A percentile compares a stretch with the other conserved stretches of the same genome.
Evolutionary conservation across 2,888 invertebrate genomes (phyloP).

Genomic region (Carterocephalus palaemon): DNA sequence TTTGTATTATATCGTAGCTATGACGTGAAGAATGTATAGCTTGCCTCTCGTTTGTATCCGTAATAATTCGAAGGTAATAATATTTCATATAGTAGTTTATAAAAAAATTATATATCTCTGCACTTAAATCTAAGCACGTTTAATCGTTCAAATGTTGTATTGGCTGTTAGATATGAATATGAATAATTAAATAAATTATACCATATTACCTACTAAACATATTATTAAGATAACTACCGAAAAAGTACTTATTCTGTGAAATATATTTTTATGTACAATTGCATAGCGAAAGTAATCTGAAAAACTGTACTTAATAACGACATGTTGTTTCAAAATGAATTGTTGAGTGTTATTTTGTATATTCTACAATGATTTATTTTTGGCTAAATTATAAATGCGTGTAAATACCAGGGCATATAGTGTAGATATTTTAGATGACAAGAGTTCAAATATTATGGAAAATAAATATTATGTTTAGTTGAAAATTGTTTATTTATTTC

Average conservation of each 20-base stretch:
- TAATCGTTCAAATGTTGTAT: constrained; percentile 18
- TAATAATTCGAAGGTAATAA: no score
- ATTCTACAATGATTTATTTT: constrained; percentile 68
- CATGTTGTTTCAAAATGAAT: constrained; percentile 58
- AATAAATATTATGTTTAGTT: constrained; percentile 77
- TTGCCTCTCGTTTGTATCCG: no score
- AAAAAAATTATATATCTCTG: constrained; percentile 13
- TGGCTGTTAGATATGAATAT: constrained; percentile 21
- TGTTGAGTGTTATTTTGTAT: constrained; percentile 69
- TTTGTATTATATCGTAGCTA: constrained; percentile 13
- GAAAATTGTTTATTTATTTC: constrained; percentile 44
- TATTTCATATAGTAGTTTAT: constrained; percentile 6
- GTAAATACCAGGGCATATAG: constrained; percentile 71
- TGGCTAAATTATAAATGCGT: constrained; percentile 56
- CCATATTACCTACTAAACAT: constrained; percentile 9
- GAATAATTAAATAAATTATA: constrained; percentile 15
- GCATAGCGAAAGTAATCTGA: constrained; percentile 40
- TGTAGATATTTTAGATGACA: constrained; percentile 76
- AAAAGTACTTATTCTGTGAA: constrained; percentile 46
- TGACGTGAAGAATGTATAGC: constrained; percentile 4
- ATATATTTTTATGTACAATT: constrained; percentile 53
- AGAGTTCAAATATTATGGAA: constrained; percentile 77
- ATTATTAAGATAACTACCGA: constrained; percentile 12
- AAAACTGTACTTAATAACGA: constrained; percentile 64
- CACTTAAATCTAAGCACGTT: constrained; percentile 14